A percentile compares a stretch with the other conserved stretches of the same genome.
Conservation (phyloP, 2,113 vertebrate genomes). For the Hypomesus transpacificus region DNA sequence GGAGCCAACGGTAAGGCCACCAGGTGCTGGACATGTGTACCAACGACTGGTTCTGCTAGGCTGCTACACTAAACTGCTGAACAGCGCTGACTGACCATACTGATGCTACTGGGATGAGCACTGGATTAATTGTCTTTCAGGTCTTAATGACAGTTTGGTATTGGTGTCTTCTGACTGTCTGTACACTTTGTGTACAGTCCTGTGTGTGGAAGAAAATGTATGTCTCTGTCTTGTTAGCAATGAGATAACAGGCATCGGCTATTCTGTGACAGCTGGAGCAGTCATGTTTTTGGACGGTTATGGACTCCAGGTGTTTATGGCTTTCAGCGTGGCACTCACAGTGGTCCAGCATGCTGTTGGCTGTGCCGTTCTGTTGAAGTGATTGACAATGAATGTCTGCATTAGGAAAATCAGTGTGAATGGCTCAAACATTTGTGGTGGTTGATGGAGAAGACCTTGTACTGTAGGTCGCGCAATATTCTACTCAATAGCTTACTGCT, state of each 20-base stretch:
- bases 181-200: slow-evolving; percentile 29
- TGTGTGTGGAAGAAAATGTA: slow-evolving; percentile 22
- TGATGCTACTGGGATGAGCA: slow-evolving; percentile 21
- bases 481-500: background rate
- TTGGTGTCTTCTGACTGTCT: background rate
- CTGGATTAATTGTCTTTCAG: slow-evolving; percentile 13
- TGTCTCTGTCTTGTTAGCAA: slow-evolving; percentile 9
- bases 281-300: background rate
- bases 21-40: slow-evolving; percentile 11
- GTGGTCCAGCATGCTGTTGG: no score
- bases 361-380: no score
- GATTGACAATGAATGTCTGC: background rate
- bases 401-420: background rate
- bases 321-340: no score
- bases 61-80: slow-evolving; percentile 14
- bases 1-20: slow-evolving; percentile 67
- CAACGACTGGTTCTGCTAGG: slow-evolving; percentile 24
- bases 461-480: background rate
- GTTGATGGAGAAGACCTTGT: background rate
- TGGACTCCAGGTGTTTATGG: no score
- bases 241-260: slow-evolving; percentile 13
- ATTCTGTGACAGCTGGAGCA: background rate
- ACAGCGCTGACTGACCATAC: slow-evolving; percentile 28
- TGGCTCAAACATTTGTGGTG: background rate
- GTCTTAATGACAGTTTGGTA: slow-evolving; percentile 11